Conservation (phyloP, 92 coral and sea anemone genomes). For the Bergia sp. region DNA sequence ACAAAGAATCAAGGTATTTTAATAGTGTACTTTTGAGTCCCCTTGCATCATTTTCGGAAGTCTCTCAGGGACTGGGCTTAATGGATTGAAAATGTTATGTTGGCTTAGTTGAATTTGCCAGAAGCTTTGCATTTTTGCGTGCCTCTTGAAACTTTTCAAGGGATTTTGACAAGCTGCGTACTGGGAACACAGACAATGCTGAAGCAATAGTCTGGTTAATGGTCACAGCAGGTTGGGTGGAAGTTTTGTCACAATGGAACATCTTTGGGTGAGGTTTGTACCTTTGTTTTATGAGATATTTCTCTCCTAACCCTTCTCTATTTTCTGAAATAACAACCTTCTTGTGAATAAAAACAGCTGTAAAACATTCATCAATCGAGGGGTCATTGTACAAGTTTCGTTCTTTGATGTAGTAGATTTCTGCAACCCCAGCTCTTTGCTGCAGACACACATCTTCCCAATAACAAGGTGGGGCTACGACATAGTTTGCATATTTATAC, state of each 20-base stretch:
- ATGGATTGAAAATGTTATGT: no score
- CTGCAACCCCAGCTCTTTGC: slow-evolving; percentile 68
- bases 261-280: slow-evolving; percentile 63
- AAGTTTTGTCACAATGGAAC: slow-evolving; percentile 47
- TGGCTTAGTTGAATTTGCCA: not conserved
- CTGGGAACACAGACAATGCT: slow-evolving; percentile 23
- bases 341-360: slow-evolving; percentile 92
- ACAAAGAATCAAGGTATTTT: no score
- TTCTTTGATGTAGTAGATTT: slow-evolving; percentile 85
- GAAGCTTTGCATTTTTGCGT: not conserved
- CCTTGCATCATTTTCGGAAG: no score
- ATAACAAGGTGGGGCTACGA: slow-evolving; percentile 73
- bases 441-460: slow-evolving; percentile 82
- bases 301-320: not conserved
- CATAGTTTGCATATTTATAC: slow-evolving; percentile 54
- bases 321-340: slow-evolving; percentile 55
- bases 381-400: slow-evolving; percentile 76
- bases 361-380: slow-evolving; percentile 72
- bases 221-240: not conserved
- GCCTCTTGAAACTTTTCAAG: slow-evolving; percentile 13
- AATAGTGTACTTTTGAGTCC: no score
- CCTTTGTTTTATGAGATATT: slow-evolving; percentile 28
- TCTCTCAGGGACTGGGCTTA: no score
- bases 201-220: slow-evolving; percentile 18
- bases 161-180: slow-evolving; percentile 25